Percentiles rank a stretch among this genome's conserved stretches.
Evolutionary conservation across 2,797 vertebrate genomes (phyloP).

Genomic region (Thaleichthys pacificus): DNA sequence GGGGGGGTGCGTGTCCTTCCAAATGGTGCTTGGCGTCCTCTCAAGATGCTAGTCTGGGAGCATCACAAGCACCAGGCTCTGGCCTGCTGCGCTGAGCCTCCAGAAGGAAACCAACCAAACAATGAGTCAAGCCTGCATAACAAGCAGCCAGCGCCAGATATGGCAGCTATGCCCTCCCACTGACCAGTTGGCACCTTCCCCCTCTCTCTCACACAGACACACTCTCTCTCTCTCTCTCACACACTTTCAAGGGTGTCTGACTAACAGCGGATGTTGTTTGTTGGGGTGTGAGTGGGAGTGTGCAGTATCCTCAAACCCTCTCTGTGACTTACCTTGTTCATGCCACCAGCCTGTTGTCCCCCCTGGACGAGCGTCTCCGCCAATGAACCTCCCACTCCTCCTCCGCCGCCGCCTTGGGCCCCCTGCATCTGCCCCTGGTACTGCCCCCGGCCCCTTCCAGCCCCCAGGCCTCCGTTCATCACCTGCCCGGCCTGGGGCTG

Average conservation of each 20-base stretch:
- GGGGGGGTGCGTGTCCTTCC: neutral
- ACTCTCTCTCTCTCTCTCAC: neutral
- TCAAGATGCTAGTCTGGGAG: too few relatives aligned
- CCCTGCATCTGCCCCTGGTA: constrained; percentile 85
- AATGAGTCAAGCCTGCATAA: too few relatives aligned
- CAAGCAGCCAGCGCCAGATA: too few relatives aligned
- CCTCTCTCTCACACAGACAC: neutral
- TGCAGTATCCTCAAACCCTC: neutral
- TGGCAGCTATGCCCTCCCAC: too few relatives aligned
- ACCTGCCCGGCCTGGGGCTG: constrained; percentile 86
- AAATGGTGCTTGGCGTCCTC: neutral
- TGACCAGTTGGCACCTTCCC: too few relatives aligned
- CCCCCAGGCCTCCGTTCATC: constrained; percentile 91
- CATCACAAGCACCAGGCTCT: too few relatives aligned
- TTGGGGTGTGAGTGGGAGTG: neutral
- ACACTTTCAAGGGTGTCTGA: too few relatives aligned
- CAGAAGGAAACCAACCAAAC: neutral
- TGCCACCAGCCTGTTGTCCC: constrained; percentile 86
- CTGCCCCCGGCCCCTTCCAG: constrained; percentile 89
- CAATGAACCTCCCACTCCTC: constrained; percentile 81
- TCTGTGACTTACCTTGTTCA: constrained; percentile 87
- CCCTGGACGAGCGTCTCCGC: constrained; percentile 94
- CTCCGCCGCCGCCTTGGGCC: constrained; percentile 69
- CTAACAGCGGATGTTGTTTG: neutral
- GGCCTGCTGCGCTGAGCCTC: neutral